Evolutionary conservation across 2,888 invertebrate genomes (phyloP).

Genomic region (Panopea generosa): DNA sequence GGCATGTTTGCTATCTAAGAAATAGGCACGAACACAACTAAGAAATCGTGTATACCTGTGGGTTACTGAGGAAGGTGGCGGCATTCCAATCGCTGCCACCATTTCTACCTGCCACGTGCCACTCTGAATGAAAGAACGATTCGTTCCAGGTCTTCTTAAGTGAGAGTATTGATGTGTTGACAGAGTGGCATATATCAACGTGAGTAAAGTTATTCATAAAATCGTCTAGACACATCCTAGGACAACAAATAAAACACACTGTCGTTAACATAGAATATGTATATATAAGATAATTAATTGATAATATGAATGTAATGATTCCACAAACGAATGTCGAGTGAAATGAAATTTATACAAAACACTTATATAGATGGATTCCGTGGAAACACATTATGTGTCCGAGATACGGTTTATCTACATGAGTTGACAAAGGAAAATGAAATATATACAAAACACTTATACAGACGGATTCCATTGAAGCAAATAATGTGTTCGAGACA

Average conservation of each 20-base stretch:
- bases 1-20: no score
- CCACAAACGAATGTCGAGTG: no score
- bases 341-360: no score
- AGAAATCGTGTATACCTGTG: conserved; percentile 81
- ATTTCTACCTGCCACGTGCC: conserved; percentile 86
- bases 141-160: conserved; percentile 86
- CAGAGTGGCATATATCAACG: conserved; percentile 87
- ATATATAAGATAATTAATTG: neutral
- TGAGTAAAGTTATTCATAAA: conserved; percentile 87
- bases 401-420: no score
- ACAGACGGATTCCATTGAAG: no score
- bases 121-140: conserved; percentile 85
- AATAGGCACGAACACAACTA: no score
- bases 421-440: no score
- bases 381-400: no score
- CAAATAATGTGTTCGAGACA: no score
- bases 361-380: no score
- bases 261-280: neutral
- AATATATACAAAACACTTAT: no score
- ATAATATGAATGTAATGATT: neutral
- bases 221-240: conserved; percentile 88
- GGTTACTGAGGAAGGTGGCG: conserved; percentile 85
- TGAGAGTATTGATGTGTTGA: conserved; percentile 87
- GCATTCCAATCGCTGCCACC: conserved; percentile 87
- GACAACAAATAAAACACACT: conserved; percentile 22